phyloP scores from a whole-genome alignment of 2,113 vertebrate species.

The Pachycephala philippinensis region DNA sequence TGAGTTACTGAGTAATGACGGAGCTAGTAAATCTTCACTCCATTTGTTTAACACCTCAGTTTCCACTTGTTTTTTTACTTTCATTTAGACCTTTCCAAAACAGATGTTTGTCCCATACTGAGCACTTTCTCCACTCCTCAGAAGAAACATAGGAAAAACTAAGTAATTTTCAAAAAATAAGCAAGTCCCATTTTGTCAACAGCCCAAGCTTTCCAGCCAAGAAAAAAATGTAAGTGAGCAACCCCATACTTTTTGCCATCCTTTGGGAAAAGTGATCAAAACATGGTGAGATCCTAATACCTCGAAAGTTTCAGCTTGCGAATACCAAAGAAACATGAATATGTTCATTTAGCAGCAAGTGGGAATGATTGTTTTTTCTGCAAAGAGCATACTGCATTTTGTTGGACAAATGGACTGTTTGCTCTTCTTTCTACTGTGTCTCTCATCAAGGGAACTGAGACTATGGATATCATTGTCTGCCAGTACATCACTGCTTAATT shows the following conservation, averaged over 20 bases:
- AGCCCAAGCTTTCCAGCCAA: neutral
- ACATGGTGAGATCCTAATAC: rapidly evolving
- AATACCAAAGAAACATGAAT: neutral
- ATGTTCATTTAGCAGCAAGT: neutral
- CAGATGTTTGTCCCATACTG: neutral
- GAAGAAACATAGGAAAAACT: neutral
- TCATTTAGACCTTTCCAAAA: neutral
- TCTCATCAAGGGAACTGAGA: neutral
- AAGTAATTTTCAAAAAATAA: neutral
- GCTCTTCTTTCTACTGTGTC: neutral
- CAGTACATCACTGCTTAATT: neutral
- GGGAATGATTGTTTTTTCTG: neutral
- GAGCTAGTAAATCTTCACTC: neutral
- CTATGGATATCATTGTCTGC: neutral
- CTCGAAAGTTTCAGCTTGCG: neutral
- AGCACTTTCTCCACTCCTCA: neutral
- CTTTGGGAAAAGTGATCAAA: neutral
- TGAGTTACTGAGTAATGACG: neutral
- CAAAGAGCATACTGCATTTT: neutral
- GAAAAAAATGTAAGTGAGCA: neutral
- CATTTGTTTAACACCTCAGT: neutral
- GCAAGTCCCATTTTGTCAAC: neutral
- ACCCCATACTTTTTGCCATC: neutral
- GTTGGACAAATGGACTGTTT: neutral
- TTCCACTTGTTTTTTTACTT: neutral